Evolutionary conservation across 2,888 invertebrate genomes (phyloP).

Genomic region (Liposcelis brunnea): DNA sequence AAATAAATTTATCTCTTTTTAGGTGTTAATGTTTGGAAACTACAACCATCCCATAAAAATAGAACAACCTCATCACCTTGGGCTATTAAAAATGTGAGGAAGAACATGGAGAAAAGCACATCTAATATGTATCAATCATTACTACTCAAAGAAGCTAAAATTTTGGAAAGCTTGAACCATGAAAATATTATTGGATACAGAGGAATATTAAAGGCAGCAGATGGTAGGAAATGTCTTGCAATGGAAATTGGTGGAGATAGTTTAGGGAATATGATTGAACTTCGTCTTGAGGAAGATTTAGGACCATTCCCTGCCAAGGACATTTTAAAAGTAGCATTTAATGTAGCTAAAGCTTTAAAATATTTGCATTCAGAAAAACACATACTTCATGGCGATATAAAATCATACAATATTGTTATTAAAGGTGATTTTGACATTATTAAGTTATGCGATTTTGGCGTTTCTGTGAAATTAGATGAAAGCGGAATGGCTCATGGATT

Average conservation of each 20-base stretch:
- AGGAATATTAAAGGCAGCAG: conserved; percentile 32
- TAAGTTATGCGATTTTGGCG: conserved; percentile 74
- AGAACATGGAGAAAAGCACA: conserved; percentile 25
- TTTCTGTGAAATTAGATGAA: conserved; percentile 49
- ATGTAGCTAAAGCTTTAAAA: conserved; percentile 51
- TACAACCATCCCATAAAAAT: conserved; percentile 55
- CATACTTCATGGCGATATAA: conserved; percentile 66
- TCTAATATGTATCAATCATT: conserved; percentile 33
- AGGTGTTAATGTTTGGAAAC: conserved; percentile 62
- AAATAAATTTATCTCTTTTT: conserved; percentile 15
- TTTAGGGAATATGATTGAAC: conserved; percentile 57
- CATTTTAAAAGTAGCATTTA: conserved; percentile 46
- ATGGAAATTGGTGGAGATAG: conserved; percentile 63
- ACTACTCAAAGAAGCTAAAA: conserved; percentile 50
- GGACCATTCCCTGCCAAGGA: conserved; percentile 42
- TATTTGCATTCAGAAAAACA: conserved; percentile 57
- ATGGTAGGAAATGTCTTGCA: conserved; percentile 41
- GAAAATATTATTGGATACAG: conserved; percentile 70
- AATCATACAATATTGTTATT: conserved; percentile 64
- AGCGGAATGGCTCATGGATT: conserved; percentile 41
- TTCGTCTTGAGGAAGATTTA: conserved; percentile 34
- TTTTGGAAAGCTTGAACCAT: conserved; percentile 50
- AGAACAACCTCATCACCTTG: conserved; percentile 58
- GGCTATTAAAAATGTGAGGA: conserved; percentile 63
- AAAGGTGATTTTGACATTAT: conserved; percentile 52